phyloP scores from a whole-genome alignment of 2,113 vertebrate species.

The Boleophthalmus pectinirostris region DNA sequence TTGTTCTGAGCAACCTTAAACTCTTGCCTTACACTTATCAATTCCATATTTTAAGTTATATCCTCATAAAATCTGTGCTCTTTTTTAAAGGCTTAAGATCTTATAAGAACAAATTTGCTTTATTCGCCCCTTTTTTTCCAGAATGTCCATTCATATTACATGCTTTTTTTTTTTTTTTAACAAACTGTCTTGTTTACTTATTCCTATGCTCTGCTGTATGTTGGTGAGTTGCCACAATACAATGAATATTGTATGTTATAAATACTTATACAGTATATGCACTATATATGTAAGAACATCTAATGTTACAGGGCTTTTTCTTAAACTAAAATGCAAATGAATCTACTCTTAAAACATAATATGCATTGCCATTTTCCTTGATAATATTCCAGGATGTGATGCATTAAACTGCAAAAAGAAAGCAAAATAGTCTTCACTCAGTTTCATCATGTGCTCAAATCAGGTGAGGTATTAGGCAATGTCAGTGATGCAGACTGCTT shows the following conservation, averaged over 20 bases:
- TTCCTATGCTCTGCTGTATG: constrained; percentile 31
- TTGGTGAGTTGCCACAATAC: constrained; percentile 1
- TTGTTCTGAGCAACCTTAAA: constrained; percentile 28
- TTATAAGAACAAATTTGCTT: background rate
- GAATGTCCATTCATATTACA: background rate
- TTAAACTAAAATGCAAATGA: constrained; percentile 52
- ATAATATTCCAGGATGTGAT: constrained; percentile 46
- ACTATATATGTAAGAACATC: constrained; percentile 31
- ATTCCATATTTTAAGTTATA: constrained; percentile 6
- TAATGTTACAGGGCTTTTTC: constrained; percentile 23
- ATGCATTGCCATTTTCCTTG: constrained; percentile 38
- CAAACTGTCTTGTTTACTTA: constrained; percentile 2
- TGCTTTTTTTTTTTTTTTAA: background rate
- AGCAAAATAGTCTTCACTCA: constrained; percentile 17
- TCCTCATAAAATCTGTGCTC: background rate
- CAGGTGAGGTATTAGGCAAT: background rate
- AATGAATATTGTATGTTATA: constrained; percentile 26
- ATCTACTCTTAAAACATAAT: constrained; percentile 26
- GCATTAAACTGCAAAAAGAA: constrained; percentile 63
- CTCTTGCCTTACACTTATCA: constrained; percentile 22
- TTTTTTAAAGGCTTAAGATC: background rate
- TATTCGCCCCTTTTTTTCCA: background rate
- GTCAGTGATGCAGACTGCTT: constrained; percentile 8
- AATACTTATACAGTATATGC: constrained; percentile 10
- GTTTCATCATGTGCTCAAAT: background rate